Conservation (phyloP, 2,888 invertebrate species). For the Pyrocoelia pectoralis region DNA sequence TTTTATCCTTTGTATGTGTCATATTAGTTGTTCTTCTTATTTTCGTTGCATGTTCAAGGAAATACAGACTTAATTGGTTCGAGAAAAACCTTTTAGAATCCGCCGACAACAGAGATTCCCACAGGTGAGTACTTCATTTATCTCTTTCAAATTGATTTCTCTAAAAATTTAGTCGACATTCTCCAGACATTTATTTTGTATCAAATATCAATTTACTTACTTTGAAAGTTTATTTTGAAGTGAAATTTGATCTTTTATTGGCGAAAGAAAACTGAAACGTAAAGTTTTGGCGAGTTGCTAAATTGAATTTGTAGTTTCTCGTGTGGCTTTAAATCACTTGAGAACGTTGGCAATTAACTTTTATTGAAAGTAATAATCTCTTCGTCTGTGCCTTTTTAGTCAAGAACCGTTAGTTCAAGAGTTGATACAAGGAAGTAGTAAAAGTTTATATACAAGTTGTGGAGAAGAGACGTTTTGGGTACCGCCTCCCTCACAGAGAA, state of each 20-base stretch:
- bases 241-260: too few species aligned
- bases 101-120: constrained; percentile 58
- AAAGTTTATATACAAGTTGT: constrained; percentile 52
- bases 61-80: constrained; percentile 67
- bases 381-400: constrained; percentile 44
- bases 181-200: too few species aligned
- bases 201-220: not conserved
- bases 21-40: constrained; percentile 60
- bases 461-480: constrained; percentile 63
- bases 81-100: constrained; percentile 66
- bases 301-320: not conserved
- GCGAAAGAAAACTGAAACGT: not conserved
- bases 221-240: not conserved
- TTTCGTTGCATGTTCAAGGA: constrained; percentile 64
- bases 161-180: too few species aligned
- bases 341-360: not conserved
- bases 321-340: not conserved
- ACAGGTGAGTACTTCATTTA: constrained; percentile 54
- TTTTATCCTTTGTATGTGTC: constrained; percentile 62
- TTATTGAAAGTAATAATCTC: too few species aligned
- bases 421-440: constrained; percentile 59
- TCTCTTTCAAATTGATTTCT: not conserved
- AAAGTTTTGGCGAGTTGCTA: not conserved
- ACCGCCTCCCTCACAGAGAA: constrained; percentile 48
- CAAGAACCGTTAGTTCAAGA: constrained; percentile 60